These are phyloP conservation scores for Halocynthia roretzi DNA, from an alignment of 23 tunicate species.

Conservation along the genomic window DNA sequence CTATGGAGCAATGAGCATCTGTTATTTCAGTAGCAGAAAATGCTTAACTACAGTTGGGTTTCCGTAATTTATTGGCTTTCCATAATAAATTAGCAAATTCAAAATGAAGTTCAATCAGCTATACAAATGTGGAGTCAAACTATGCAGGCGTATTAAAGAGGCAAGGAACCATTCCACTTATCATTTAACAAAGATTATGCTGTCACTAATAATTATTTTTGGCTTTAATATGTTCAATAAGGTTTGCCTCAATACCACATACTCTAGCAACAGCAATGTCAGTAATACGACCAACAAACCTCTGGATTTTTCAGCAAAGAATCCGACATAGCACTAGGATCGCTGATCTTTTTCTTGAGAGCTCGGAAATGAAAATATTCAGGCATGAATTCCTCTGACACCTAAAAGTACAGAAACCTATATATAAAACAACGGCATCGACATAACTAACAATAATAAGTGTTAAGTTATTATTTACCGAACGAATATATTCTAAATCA, in stretches of 20 bases:
- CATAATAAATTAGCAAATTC: no score
- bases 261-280: background rate
- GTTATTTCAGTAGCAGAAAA: no score
- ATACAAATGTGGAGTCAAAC: no score
- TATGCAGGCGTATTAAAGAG: no score
- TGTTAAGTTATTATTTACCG: background rate
- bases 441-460: background rate
- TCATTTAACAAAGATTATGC: no score
- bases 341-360: background rate
- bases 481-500: slow-evolving; percentile 4
- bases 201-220: no score
- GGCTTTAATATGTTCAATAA: background rate
- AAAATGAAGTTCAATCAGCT: no score
- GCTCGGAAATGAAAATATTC: slow-evolving; percentile 19
- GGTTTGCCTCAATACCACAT: background rate
- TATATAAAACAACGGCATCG: background rate
- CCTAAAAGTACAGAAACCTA: background rate
- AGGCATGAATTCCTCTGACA: slow-evolving; percentile 6
- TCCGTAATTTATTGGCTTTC: no score
- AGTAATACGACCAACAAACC: background rate
- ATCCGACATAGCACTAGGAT: background rate
- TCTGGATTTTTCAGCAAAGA: background rate
- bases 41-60: no score
- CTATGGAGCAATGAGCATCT: no score
- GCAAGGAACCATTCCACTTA: no score